phyloP scores from a whole-genome alignment of 2,113 vertebrate genomes.

The Varanus salvator region DNA sequence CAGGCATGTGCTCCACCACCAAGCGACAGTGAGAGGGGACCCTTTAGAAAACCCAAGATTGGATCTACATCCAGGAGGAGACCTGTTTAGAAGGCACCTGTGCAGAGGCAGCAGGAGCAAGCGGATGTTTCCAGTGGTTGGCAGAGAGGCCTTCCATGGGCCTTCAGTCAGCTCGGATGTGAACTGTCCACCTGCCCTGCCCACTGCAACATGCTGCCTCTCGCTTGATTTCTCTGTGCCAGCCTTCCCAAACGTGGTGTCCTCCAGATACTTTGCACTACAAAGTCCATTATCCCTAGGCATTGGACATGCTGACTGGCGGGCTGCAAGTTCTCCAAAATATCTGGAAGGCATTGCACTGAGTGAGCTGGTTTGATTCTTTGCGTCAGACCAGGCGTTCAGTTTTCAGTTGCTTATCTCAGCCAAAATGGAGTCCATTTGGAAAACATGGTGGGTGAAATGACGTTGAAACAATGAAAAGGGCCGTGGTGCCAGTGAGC shows the following conservation, averaged over 20 bases:
- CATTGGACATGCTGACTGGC: background rate
- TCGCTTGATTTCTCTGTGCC: background rate
- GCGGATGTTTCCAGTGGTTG: background rate
- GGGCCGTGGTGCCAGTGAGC: too few species aligned
- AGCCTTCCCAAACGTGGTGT: background rate
- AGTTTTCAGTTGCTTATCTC: too few species aligned
- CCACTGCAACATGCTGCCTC: background rate
- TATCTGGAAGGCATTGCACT: background rate
- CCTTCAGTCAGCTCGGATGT: background rate
- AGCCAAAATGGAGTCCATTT: too few species aligned
- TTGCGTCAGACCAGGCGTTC: too few species aligned
- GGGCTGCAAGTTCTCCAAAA: too few species aligned
- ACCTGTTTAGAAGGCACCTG: background rate
- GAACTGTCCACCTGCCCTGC: too few species aligned
- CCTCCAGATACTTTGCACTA: background rate
- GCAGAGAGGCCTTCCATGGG: background rate
- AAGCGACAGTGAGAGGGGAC: too few species aligned
- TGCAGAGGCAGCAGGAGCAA: background rate
- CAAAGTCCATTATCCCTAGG: background rate
- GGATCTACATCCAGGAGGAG: background rate
- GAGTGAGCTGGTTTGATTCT: background rate
- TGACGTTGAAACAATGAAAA: too few species aligned
- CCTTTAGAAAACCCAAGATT: background rate
- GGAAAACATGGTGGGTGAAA: too few species aligned
- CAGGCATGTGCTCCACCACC: background rate